Percentiles rank a stretch among this genome's conserved stretches.
These are phyloP conservation scores for Cottoperca gobio DNA, from an alignment of 2,797 vertebrate genomes.

Conservation along the genomic window DNA sequence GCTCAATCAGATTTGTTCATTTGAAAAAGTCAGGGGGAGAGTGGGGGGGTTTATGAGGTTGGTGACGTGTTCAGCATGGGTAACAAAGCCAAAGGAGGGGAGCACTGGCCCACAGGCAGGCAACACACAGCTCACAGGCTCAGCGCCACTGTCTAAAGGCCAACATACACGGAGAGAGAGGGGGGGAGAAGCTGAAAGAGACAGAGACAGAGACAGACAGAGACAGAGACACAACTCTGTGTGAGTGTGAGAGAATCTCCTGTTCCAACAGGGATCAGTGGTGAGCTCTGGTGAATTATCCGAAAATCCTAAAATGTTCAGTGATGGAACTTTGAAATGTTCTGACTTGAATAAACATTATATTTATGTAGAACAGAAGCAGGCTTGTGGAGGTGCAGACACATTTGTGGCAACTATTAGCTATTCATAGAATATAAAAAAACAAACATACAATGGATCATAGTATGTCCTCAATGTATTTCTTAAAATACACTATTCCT, in stretches of 20 bases:
- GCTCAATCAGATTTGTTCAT: constrained; percentile 83
- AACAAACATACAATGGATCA: neutral
- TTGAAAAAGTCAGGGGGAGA: constrained; percentile 71
- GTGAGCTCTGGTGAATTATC: constrained; percentile 50
- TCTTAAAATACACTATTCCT: constrained; percentile 23
- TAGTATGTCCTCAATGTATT: constrained; percentile 21
- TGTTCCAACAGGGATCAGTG: constrained; percentile 50
- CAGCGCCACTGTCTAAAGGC: constrained; percentile 42
- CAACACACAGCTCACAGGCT: constrained; percentile 38
- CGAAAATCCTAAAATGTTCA: constrained; percentile 35
- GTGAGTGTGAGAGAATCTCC: constrained; percentile 41
- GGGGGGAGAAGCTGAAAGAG: constrained; percentile 33
- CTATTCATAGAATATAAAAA: constrained; percentile 10
- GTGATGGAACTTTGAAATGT: constrained; percentile 24
- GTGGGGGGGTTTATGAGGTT: constrained; percentile 62
- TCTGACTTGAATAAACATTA: constrained; percentile 24
- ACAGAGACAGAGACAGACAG: constrained; percentile 26
- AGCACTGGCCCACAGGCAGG: constrained; percentile 35
- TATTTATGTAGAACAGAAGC: constrained; percentile 18
- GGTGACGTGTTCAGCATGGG: constrained; percentile 71
- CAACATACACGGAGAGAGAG: constrained; percentile 15
- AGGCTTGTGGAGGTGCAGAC: constrained; percentile 2
- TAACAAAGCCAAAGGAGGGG: constrained; percentile 55
- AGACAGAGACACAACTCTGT: constrained; percentile 43
- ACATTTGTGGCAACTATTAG: neutral